Percentiles rank a stretch among this genome's conserved stretches.
Evolutionary conservation across 1,140 invertebrate species (phyloP).

Genomic region (Druon quercuslanigerum): DNA sequence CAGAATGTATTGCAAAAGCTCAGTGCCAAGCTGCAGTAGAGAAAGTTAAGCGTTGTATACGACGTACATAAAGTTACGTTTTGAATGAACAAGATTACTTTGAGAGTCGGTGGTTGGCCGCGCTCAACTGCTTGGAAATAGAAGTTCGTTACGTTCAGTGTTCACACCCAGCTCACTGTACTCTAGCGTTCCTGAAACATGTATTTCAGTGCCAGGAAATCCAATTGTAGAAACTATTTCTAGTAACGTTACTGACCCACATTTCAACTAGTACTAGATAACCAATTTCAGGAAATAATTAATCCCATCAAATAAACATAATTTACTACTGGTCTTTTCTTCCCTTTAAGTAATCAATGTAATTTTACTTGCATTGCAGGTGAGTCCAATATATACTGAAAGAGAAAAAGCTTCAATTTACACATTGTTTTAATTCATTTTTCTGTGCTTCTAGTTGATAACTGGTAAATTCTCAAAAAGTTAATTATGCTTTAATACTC

Average conservation of each 20-base stretch:
- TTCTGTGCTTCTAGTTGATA: too few relatives aligned
- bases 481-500: too few relatives aligned
- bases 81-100: constrained; percentile 24
- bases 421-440: too few relatives aligned
- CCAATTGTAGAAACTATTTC: neutral
- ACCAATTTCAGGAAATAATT: too few relatives aligned
- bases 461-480: too few relatives aligned
- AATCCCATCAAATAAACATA: too few relatives aligned
- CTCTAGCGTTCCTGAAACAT: neutral
- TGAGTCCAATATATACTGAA: too few relatives aligned
- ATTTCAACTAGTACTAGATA: too few relatives aligned
- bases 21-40: neutral
- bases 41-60: constrained; percentile 13
- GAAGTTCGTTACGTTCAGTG: neutral
- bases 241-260: neutral
- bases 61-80: constrained; percentile 15
- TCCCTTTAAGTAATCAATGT: too few relatives aligned
- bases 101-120: constrained; percentile 25
- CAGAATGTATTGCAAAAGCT: constrained; percentile 15
- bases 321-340: too few relatives aligned
- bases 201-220: neutral
- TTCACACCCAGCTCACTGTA: constrained; percentile 18
- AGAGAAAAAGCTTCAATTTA: too few relatives aligned
- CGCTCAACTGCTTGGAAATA: constrained; percentile 25
- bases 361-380: too few relatives aligned